phyloP scores from a whole-genome alignment of 1,140 invertebrate genomes.

The Heliconius melpomene region DNA sequence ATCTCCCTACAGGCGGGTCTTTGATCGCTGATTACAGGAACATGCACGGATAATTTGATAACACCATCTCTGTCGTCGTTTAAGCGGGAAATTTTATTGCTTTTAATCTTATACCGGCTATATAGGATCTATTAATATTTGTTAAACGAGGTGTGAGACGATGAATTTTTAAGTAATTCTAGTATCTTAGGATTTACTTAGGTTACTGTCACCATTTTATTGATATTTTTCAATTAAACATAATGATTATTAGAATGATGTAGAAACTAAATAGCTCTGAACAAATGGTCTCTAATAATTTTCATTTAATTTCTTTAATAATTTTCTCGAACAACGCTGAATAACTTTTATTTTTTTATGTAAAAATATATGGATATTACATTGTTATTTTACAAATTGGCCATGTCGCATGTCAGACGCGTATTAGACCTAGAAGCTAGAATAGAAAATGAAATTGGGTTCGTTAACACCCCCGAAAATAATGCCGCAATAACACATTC shows the following conservation, averaged over 20 bases:
- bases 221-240: too few relatives aligned
- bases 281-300: too few relatives aligned
- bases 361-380: background rate
- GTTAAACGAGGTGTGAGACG: background rate
- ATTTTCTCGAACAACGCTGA: background rate
- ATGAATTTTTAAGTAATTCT: too few relatives aligned
- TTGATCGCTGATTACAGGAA: conserved; percentile 27
- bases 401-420: conserved; percentile 14
- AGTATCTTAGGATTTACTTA: too few relatives aligned
- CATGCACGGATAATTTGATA: conserved; percentile 28
- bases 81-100: conserved; percentile 19
- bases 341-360: background rate
- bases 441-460: conserved; percentile 15
- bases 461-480: conserved; percentile 8
- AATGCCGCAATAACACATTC: conserved; percentile 2
- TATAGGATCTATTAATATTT: background rate
- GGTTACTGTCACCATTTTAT: too few relatives aligned
- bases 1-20: background rate
- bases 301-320: too few relatives aligned
- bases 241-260: too few relatives aligned
- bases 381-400: conserved; percentile 16
- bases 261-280: too few relatives aligned
- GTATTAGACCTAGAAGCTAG: conserved; percentile 16
- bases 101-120: background rate
- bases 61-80: conserved; percentile 9